A percentile compares a stretch with the other conserved stretches of the same genome.
These are phyloP conservation scores for Abscondita cerata DNA, from an alignment of 2,888 invertebrate genomes.

Conservation along the genomic window DNA sequence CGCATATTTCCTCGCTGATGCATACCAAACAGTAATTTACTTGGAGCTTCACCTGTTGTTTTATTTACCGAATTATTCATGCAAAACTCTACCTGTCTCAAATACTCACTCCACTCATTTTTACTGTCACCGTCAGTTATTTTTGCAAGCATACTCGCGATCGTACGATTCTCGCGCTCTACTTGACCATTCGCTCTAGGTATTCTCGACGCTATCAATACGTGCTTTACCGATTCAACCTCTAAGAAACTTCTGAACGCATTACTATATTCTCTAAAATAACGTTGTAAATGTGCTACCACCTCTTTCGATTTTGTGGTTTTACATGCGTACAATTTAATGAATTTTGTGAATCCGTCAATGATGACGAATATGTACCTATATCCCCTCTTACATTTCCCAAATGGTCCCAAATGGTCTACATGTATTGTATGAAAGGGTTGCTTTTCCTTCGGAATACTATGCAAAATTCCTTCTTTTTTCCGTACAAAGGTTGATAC, in stretches of 20 bases:
- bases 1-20: constrained; percentile 36
- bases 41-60: constrained; percentile 44
- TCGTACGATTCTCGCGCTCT: constrained; percentile 38
- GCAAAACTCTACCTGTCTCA: constrained; percentile 33
- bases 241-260: constrained; percentile 41
- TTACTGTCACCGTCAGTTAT: constrained; percentile 22
- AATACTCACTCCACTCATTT: constrained; percentile 37
- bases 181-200: constrained; percentile 49
- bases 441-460: constrained; percentile 1
- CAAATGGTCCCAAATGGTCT: constrained; percentile 14
- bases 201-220: constrained; percentile 42
- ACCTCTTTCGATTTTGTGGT: constrained; percentile 7
- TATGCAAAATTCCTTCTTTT: constrained; percentile 11
- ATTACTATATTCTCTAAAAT: constrained; percentile 25
- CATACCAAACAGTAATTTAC: constrained; percentile 44
- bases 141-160: constrained; percentile 44
- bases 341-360: constrained; percentile 14
- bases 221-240: constrained; percentile 37
- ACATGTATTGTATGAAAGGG: constrained; percentile 6
- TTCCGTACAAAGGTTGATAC: background rate
- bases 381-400: constrained; percentile 7
- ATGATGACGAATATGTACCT: constrained; percentile 12
- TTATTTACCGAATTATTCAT: constrained; percentile 44
- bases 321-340: constrained; percentile 9
- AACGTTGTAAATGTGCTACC: constrained; percentile 1